Conservation (phyloP, 2,797 vertebrate species). For the Lacerta bilineata region DNA sequence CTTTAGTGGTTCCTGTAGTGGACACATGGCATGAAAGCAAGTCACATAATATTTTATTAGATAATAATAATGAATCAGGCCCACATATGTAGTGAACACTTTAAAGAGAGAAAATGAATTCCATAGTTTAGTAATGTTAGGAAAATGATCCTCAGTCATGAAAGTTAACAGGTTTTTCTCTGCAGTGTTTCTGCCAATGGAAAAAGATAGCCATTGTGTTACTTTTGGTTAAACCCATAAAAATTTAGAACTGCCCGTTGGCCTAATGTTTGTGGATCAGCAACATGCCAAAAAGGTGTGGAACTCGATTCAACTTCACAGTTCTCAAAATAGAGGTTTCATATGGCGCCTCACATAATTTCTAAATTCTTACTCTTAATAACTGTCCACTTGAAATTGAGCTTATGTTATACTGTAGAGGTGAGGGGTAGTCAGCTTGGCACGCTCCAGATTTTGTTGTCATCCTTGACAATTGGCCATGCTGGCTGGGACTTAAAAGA, state of each 20-base stretch:
- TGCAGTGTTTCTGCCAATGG: background rate
- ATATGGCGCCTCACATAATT: background rate
- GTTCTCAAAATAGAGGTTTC: background rate
- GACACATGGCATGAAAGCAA: slow-evolving; percentile 77
- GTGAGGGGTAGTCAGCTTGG: too few relatives aligned
- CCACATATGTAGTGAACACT: slow-evolving; percentile 43
- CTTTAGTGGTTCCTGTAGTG: too few relatives aligned
- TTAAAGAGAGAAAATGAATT: slow-evolving; percentile 60
- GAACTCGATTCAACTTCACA: background rate
- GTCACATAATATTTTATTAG: slow-evolving; percentile 76
- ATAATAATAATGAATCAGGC: slow-evolving; percentile 69
- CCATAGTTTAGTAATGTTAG: slow-evolving; percentile 49
- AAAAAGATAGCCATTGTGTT: background rate
- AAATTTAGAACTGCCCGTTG: background rate
- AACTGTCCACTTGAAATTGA: background rate
- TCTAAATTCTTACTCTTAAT: background rate
- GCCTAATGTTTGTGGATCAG: background rate
- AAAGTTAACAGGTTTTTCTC: background rate
- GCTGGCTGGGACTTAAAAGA: too few relatives aligned
- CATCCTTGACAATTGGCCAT: too few relatives aligned
- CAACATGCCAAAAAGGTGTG: background rate
- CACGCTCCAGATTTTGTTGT: too few relatives aligned
- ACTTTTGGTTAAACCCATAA: background rate
- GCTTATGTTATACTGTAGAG: too few relatives aligned
- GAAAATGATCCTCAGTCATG: background rate